Evolutionary conservation across 2,888 invertebrate genomes (phyloP).

Genomic region (Drosophila koepferae): DNA sequence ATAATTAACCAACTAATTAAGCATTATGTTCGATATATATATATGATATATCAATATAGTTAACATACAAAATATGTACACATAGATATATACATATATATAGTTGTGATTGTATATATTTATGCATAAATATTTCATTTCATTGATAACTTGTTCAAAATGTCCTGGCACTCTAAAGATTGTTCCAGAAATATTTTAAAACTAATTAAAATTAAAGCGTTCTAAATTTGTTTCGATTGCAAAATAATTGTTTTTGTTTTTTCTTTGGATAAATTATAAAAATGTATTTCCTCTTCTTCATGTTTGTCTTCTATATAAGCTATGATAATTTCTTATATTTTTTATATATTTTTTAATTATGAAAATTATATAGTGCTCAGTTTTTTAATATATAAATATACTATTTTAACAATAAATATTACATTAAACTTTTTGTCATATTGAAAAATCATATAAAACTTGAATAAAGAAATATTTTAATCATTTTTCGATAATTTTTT

Average conservation of each 20-base stretch:
- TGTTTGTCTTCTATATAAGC: background rate
- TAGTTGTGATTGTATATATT: too few species aligned
- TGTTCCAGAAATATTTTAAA: constrained; percentile 67
- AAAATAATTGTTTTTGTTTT: background rate
- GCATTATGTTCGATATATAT: constrained; percentile 46
- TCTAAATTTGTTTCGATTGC: constrained; percentile 25
- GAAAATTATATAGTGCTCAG: too few species aligned
- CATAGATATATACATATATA: constrained; percentile 4
- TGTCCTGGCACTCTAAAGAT: constrained; percentile 84
- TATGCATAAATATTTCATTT: constrained; percentile 2
- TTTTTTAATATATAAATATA: too few species aligned
- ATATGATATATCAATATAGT: background rate
- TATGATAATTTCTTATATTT: background rate
- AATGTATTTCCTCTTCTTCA: background rate
- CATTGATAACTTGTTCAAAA: constrained; percentile 62
- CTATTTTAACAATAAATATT: too few species aligned
- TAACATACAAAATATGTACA: background rate
- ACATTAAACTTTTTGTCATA: too few species aligned
- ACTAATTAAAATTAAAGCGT: constrained; percentile 57
- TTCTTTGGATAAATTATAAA: constrained; percentile 22
- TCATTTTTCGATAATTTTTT: too few species aligned
- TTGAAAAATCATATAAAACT: too few species aligned
- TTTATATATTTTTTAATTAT: too few species aligned
- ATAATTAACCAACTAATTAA: constrained; percentile 46
- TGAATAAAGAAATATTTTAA: too few species aligned